Evolutionary conservation across 2,797 vertebrate species (phyloP).

Genomic region (Acomys russatus): DNA sequence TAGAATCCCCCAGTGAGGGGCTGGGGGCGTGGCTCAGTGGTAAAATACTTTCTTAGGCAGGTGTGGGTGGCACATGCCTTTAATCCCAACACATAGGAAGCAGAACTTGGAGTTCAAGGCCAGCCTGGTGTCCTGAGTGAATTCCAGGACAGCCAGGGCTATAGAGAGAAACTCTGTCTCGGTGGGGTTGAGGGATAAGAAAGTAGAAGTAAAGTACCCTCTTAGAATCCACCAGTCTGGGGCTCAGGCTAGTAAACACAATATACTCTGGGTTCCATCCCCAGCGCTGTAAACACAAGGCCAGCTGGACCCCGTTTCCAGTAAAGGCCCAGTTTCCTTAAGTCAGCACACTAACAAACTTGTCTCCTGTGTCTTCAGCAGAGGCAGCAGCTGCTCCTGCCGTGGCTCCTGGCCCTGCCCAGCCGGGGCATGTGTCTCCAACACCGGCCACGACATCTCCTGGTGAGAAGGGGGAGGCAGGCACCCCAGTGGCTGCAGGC

Average conservation of each 20-base stretch:
- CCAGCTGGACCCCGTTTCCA: neutral
- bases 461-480: conserved; percentile 91
- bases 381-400: conserved; percentile 84
- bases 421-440: conserved; percentile 91
- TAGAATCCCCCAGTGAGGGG: neutral
- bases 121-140: neutral
- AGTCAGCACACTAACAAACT: neutral
- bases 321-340: neutral
- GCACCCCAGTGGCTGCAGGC: conserved; percentile 87
- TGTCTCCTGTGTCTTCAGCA: conserved; percentile 66
- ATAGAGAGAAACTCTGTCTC: neutral
- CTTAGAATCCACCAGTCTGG: neutral
- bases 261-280: neutral
- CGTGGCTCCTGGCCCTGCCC: conserved; percentile 80
- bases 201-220: neutral
- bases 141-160: neutral
- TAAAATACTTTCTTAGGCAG: neutral
- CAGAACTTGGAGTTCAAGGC: neutral
- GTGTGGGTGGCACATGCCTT: neutral
- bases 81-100: no score
- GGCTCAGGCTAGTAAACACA: neutral
- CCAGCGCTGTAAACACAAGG: neutral
- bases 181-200: neutral
- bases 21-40: neutral
- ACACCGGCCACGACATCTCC: conserved; percentile 93